Conservation (phyloP, 2,797 vertebrate genomes). For the Epinephelus malabaricus region DNA sequence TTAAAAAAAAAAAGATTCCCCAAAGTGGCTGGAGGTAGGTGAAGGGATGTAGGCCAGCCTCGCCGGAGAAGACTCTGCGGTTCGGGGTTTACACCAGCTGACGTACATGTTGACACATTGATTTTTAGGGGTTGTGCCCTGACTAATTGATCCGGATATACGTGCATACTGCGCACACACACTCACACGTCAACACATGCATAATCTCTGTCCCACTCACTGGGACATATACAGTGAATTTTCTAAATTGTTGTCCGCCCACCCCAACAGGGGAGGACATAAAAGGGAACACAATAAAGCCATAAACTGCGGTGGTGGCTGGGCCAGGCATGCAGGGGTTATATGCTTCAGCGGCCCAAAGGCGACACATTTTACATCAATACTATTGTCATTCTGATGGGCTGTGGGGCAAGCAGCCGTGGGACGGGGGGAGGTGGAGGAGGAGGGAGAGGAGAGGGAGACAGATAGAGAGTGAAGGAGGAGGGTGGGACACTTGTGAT, state of each 20-base stretch:
- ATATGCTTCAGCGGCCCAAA: conserved; percentile 82
- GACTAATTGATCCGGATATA: conserved; percentile 80
- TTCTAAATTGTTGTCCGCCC: conserved; percentile 82
- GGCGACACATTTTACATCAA: conserved; percentile 86
- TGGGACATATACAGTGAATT: conserved; percentile 78
- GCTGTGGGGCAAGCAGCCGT: conserved; percentile 74
- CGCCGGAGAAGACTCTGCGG: conserved; percentile 23
- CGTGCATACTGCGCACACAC: conserved; percentile 36
- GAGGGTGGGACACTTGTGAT: conserved; percentile 73
- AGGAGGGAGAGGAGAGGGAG: conserved; percentile 9
- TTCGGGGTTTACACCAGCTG: neutral
- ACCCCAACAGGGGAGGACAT: conserved; percentile 76
- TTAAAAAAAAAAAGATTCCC: conserved; percentile 32
- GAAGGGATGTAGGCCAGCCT: conserved; percentile 48
- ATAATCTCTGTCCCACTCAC: conserved; percentile 32
- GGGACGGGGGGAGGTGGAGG: conserved; percentile 56
- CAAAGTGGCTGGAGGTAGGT: conserved; percentile 49
- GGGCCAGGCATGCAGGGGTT: conserved; percentile 83
- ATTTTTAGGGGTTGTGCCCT: conserved; percentile 66
- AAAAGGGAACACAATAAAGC: conserved; percentile 87
- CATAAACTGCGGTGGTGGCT: conserved; percentile 82
- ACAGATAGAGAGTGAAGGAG: conserved; percentile 51
- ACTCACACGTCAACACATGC: conserved; percentile 47
- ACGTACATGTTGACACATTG: conserved; percentile 49
- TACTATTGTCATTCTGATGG: conserved; percentile 88